Conservation (phyloP, 2,113 vertebrate species). For the Turdus rufiventris region DNA sequence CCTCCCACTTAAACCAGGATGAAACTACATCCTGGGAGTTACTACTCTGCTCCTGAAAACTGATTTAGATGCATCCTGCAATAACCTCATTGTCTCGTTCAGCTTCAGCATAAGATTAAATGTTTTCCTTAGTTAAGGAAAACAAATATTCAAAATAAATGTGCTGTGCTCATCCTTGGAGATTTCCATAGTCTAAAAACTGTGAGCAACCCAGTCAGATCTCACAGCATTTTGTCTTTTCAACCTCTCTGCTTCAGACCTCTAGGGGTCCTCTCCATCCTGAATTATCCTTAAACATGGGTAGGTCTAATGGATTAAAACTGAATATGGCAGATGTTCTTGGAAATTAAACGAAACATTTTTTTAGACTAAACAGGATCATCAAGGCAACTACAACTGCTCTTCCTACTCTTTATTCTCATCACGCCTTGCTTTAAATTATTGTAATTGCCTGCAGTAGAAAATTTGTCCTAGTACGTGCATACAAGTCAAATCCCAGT, state of each 20-base stretch:
- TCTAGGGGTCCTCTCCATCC: not conserved
- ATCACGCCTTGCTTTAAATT: constrained; percentile 26
- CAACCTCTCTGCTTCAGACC: not conserved
- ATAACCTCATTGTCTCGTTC: not conserved
- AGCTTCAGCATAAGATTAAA: not conserved
- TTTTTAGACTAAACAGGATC: not conserved
- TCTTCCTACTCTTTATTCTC: constrained; percentile 16
- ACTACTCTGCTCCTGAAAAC: not conserved
- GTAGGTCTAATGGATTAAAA: not conserved
- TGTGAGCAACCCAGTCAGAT: not conserved
- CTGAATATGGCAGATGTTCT: not conserved
- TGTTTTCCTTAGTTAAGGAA: not conserved
- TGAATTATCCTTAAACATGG: not conserved
- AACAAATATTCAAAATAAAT: not conserved
- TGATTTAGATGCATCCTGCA: not conserved
- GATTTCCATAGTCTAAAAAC: not conserved
- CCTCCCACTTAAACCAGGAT: not conserved
- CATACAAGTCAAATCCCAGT: not conserved
- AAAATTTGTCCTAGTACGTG: not conserved
- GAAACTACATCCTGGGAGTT: not conserved
- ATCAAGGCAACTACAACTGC: not conserved
- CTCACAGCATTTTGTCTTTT: not conserved
- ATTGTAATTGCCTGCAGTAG: constrained; percentile 25
- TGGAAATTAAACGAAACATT: not conserved
- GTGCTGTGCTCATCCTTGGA: not conserved